phyloP scores from a whole-genome alignment of 2,888 invertebrate species.

The Lepetodrilus schrolli region DNA sequence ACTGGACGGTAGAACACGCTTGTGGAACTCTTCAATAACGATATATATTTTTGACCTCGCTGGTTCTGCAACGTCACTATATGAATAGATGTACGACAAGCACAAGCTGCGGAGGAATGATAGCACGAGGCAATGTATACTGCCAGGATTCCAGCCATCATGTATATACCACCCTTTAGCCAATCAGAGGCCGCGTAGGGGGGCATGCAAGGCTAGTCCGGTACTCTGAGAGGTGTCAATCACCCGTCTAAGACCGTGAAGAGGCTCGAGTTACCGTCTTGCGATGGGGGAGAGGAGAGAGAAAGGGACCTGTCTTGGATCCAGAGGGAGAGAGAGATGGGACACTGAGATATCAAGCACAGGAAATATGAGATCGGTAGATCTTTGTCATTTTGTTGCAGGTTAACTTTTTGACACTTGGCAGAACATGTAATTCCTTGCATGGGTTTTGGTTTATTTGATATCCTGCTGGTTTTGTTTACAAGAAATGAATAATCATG shows the following conservation, averaged over 20 bases:
- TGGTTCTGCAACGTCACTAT: neutral
- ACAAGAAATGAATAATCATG: slow-evolving; percentile 18
- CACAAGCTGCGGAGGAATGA: slow-evolving; percentile 10
- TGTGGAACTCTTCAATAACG: neutral
- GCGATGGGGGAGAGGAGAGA: neutral
- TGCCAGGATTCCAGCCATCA: neutral
- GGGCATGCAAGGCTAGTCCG: neutral
- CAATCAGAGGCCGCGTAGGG: slow-evolving; percentile 2
- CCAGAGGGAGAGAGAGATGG: neutral
- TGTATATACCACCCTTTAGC: slow-evolving; percentile 5
- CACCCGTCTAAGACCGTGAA: neutral
- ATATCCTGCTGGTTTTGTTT: slow-evolving; percentile 1
- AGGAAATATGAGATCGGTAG: neutral
- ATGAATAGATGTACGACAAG: neutral
- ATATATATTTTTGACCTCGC: neutral
- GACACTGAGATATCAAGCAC: neutral
- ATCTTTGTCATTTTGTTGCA: neutral
- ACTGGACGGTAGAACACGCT: neutral
- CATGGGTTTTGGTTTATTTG: neutral
- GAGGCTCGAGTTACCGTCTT: neutral
- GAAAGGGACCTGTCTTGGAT: neutral
- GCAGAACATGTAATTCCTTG: neutral
- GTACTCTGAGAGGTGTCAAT: slow-evolving; percentile 4
- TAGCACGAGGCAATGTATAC: slow-evolving; percentile 1
- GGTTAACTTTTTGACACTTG: slow-evolving; percentile 21